These are phyloP conservation scores for Drosophila yooni DNA, from an alignment of 2,888 invertebrate species.

Conservation along the genomic window DNA sequence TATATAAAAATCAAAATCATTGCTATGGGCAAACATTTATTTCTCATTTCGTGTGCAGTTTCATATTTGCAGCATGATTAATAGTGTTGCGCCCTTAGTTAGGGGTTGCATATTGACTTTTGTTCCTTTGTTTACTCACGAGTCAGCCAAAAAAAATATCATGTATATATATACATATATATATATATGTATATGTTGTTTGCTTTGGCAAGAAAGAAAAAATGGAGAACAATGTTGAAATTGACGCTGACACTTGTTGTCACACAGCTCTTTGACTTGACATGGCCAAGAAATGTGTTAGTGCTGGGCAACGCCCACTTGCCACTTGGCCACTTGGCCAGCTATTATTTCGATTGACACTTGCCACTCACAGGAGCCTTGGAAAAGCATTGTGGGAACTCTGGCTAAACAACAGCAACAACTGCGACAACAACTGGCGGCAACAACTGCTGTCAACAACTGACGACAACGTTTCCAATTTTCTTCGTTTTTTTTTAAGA, in stretches of 20 bases:
- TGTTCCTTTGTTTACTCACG: constrained; percentile 31
- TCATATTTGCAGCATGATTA: constrained; percentile 74
- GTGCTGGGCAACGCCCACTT: constrained; percentile 64
- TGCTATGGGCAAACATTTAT: constrained; percentile 70
- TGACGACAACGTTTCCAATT: constrained; percentile 63
- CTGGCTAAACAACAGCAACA: constrained; percentile 45
- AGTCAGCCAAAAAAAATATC: constrained; percentile 7
- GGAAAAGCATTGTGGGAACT: constrained; percentile 74
- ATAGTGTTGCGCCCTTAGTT: constrained; percentile 61
- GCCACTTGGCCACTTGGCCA: constrained; percentile 54
- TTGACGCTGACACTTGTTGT: constrained; percentile 75
- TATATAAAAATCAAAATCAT: constrained; percentile 76
- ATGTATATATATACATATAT: constrained; percentile 8
- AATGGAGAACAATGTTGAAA: constrained; percentile 51
- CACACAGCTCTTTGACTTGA: constrained; percentile 61
- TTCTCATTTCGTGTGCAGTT: constrained; percentile 66
- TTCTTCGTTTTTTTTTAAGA: background rate
- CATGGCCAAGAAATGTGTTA: constrained; percentile 48
- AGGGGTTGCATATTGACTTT: constrained; percentile 70
- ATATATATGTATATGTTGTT: constrained; percentile 46
- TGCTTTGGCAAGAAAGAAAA: constrained; percentile 44
- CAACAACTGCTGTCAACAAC: constrained; percentile 73
- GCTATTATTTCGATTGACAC: constrained; percentile 61
- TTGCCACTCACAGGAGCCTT: constrained; percentile 72
- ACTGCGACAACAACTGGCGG: constrained; percentile 60